Conservation (phyloP, 2,888 invertebrate genomes). For the Pterostichus niger region DNA sequence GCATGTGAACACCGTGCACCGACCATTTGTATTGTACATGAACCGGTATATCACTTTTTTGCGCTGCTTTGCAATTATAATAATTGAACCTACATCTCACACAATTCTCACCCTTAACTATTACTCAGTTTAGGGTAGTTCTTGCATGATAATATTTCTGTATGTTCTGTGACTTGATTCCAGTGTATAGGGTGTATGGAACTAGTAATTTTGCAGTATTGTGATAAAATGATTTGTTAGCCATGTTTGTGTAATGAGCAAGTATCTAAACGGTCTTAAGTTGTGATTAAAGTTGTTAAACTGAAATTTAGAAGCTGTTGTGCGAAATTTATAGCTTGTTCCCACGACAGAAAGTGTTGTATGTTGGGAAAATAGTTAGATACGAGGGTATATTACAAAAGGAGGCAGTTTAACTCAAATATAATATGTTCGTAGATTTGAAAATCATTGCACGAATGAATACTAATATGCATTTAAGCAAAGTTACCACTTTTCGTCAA, state of each 20-base stretch:
- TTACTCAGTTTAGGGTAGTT: not conserved
- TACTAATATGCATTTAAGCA: constrained; percentile 16
- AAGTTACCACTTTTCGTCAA: constrained; percentile 27
- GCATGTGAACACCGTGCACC: constrained; percentile 31
- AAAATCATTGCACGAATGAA: constrained; percentile 45
- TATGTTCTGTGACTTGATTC: constrained; percentile 50
- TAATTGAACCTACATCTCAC: constrained; percentile 43
- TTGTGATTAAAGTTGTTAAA: constrained; percentile 54
- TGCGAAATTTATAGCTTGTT: constrained; percentile 56
- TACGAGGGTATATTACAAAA: constrained; percentile 31
- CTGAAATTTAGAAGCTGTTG: constrained; percentile 55
- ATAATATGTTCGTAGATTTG: constrained; percentile 45
- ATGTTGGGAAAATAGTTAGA: constrained; percentile 17
- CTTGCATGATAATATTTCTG: not conserved
- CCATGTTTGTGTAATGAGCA: constrained; percentile 53
- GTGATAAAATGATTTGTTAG: constrained; percentile 60
- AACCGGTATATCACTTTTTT: constrained; percentile 62
- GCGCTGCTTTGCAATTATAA: constrained; percentile 58
- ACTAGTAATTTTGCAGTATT: constrained; percentile 59
- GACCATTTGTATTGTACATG: constrained; percentile 3
- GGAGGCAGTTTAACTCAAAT: constrained; percentile 28
- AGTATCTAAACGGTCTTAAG: constrained; percentile 56
- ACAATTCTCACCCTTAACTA: constrained; percentile 15
- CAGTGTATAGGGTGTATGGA: constrained; percentile 25
- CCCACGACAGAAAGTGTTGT: constrained; percentile 44